These are phyloP conservation scores for Xenus cinereus DNA, from an alignment of 2,113 vertebrate species.

Conservation along the genomic window DNA sequence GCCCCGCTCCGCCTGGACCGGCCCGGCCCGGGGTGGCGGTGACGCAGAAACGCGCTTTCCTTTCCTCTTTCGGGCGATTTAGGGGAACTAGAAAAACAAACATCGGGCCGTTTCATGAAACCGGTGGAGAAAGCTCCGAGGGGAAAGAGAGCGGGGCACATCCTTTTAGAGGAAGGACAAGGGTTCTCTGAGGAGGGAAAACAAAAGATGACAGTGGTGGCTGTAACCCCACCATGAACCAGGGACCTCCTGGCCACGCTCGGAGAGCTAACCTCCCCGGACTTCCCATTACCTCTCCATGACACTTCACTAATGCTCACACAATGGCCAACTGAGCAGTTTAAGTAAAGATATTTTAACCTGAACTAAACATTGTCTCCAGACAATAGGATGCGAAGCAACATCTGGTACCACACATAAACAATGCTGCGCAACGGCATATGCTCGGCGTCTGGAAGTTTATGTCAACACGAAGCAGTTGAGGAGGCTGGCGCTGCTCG, in stretches of 20 bases:
- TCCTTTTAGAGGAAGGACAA: slow-evolving; percentile 92
- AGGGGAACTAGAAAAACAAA: slow-evolving; percentile 89
- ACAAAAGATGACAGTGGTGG: slow-evolving; percentile 84
- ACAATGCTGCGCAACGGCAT: slow-evolving; percentile 26
- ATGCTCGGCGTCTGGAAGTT: slow-evolving; percentile 55
- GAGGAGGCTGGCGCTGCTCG: neutral
- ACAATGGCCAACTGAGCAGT: slow-evolving; percentile 62
- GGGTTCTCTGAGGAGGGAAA: slow-evolving; percentile 78
- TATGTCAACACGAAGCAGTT: slow-evolving; percentile 8
- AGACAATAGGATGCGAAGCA: slow-evolving; percentile 69
- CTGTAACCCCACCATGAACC: slow-evolving; percentile 89
- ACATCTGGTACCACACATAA: slow-evolving; percentile 56
- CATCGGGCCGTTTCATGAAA: slow-evolving; percentile 71
- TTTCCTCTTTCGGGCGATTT: slow-evolving; percentile 81
- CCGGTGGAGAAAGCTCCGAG: slow-evolving; percentile 27
- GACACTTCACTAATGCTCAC: slow-evolving; percentile 78
- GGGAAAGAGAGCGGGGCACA: slow-evolving; percentile 75
- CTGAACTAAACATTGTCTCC: slow-evolving; percentile 60
- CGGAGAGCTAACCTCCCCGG: slow-evolving; percentile 77
- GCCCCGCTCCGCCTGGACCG: neutral
- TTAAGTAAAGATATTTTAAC: slow-evolving; percentile 66
- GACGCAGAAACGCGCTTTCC: slow-evolving; percentile 76
- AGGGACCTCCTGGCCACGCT: slow-evolving; percentile 72
- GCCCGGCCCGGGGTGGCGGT: slow-evolving; percentile 20
- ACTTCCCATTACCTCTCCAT: slow-evolving; percentile 88